Evolutionary conservation across 2,888 invertebrate genomes (phyloP).

Genomic region (Euzetes globulus): DNA sequence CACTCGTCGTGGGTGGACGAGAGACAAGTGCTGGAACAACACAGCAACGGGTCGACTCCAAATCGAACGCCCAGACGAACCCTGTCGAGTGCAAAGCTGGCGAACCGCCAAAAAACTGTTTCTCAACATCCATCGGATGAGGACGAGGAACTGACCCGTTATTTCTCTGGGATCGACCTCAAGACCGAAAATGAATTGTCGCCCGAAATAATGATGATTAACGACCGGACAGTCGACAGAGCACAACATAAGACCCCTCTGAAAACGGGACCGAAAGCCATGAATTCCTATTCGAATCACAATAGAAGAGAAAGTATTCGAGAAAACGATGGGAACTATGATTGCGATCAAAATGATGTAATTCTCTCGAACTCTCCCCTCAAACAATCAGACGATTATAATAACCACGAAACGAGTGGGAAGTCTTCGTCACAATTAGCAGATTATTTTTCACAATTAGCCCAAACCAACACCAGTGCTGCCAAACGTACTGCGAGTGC

Average conservation of each 20-base stretch:
- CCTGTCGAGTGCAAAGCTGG: background rate
- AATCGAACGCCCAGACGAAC: background rate
- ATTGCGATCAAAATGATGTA: constrained; percentile 36
- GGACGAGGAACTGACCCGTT: constrained; percentile 40
- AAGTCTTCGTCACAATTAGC: constrained; percentile 20
- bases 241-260: background rate
- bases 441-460: constrained; percentile 10
- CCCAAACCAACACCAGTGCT: background rate
- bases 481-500: background rate
- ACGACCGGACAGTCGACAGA: background rate
- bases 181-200: constrained; percentile 13
- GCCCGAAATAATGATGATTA: constrained; percentile 19
- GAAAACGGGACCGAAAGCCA: constrained; percentile 3
- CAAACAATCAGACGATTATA: background rate
- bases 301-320: constrained; percentile 24
- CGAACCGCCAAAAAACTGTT: background rate
- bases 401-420: constrained; percentile 30
- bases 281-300: background rate
- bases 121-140: constrained; percentile 34
- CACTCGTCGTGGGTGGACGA: constrained; percentile 32
- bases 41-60: constrained; percentile 5
- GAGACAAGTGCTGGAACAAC: background rate
- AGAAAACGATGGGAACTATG: background rate
- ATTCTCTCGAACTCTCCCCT: constrained; percentile 33
- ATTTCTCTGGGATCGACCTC: constrained; percentile 36